These are phyloP conservation scores for Pycnomerus fuliginosus DNA, from an alignment of 2,888 invertebrate genomes.

Conservation along the genomic window DNA sequence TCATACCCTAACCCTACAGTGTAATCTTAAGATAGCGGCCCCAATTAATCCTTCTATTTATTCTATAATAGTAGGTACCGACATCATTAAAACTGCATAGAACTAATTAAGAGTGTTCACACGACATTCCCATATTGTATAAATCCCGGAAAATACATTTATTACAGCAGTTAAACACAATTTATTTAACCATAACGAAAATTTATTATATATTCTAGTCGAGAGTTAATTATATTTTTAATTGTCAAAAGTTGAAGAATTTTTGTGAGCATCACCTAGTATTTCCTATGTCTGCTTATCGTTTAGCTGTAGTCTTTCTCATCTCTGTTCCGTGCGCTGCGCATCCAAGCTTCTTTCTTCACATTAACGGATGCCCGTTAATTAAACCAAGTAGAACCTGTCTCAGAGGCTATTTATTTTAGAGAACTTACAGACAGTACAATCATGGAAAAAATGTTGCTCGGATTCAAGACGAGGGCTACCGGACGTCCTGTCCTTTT, in stretches of 20 bases:
- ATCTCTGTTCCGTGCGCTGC: slow-evolving; percentile 25
- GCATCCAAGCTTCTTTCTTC: slow-evolving; percentile 21
- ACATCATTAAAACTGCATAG: slow-evolving; percentile 25
- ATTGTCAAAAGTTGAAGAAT: slow-evolving; percentile 20
- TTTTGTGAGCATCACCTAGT: slow-evolving; percentile 20
- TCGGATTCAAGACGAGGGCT: slow-evolving; percentile 24
- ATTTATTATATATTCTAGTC: slow-evolving; percentile 9
- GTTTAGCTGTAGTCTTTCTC: slow-evolving; percentile 29
- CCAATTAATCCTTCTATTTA: too few relatives aligned
- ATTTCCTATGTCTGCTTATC: slow-evolving; percentile 36
- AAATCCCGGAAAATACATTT: slow-evolving; percentile 26
- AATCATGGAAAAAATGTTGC: slow-evolving; percentile 20
- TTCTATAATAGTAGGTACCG: slow-evolving; percentile 10
- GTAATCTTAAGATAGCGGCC: too few relatives aligned
- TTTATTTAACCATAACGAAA: slow-evolving; percentile 17
- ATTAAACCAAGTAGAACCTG: slow-evolving; percentile 44
- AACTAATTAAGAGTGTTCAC: slow-evolving; percentile 39
- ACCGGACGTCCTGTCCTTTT: slow-evolving; percentile 47
- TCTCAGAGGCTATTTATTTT: slow-evolving; percentile 42
- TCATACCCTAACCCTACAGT: slow-evolving; percentile 30
- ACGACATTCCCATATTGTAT: slow-evolving; percentile 30
- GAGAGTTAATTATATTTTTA: slow-evolving; percentile 4
- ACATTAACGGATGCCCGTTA: slow-evolving; percentile 47
- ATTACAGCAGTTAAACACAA: slow-evolving; percentile 12
- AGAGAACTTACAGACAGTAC: slow-evolving; percentile 37